Evolutionary conservation across 2,888 invertebrate species (phyloP), one percentile per base, ranked within the genome.

Genomic region (Reticulitermes lucifugus): DNA sequence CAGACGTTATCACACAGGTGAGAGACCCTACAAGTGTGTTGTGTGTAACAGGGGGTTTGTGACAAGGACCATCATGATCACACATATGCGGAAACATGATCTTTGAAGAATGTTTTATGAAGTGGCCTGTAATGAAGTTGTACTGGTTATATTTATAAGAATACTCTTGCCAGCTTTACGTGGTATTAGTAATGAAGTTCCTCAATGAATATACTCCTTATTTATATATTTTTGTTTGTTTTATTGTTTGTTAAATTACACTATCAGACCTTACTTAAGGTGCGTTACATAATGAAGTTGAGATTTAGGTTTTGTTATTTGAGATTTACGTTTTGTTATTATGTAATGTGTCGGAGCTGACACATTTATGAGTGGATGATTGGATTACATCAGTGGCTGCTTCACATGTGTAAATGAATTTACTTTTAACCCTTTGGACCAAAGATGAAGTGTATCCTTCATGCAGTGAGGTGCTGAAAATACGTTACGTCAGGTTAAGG

Each of bases 1-100:
- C n/a, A 77, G 77, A 46, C 51, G 77, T n/a, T 77, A 77, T n/a
- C 77, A 77, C 25, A 77, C 77, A 10, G 77, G 77, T n/a, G 77
- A 77, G 25, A 5, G 51, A 9, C 77, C 77, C 18, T 77, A 77
- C n/a, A 77, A 51, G 46, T 77, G 77, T 77, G 46, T 46, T 9
- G 77, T 77, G 22, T 77, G 77, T n/a, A 43, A 77, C 41, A 77
- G 46, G 25, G 77, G 51, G 4, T 77, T 77, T 43, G 75, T 75
- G 4, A 75, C 75, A 21, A 35, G 75, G 43, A 75, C 75, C 35
- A 77, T 77, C 35, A 77, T 77, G 77, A 46, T 46, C 7, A 77
- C 77, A 3, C 77, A 77, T 22, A 46, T 77, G 77, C 46, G 77
- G 3, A 77, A 77, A n/a, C 77, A 46, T 46, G 77, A 75, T 18